Evolutionary conservation across 2,113 vertebrate genomes (phyloP), one percentile per base, ranked within the genome.

Genomic region (Toxostoma redivivum): DNA sequence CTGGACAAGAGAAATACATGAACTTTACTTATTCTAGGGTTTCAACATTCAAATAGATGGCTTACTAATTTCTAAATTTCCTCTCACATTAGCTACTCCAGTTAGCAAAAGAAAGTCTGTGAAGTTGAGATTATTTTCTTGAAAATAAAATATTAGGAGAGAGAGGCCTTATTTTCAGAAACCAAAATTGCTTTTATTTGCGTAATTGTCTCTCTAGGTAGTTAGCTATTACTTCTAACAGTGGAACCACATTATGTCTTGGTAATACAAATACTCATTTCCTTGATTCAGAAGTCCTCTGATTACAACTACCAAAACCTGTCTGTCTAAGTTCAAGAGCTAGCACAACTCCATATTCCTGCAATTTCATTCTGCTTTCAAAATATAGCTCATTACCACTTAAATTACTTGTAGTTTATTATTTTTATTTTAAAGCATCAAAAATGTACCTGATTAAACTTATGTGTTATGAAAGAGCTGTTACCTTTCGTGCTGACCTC

Each of bases 241-340:
- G 54, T 92, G 53, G 47, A 48, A 81, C 4, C 20, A 73, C 38
- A 96, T 88, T 96, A 60, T 86, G 15, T 57, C 42, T 94, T 74
- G 65, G 37, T 81, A 96, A 97, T 86, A 72, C 15, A 96, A 91
- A 95, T 92, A 79, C 42, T 78, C 7, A 72, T 96, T 97, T 95
- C 88, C 84, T 90, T 72, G 6, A 81, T 95, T 95, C 86, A 90
- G 90, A 96, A 81, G 25, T 30, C 22, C 9, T 58, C 64, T 97
- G 89, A 97, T 86, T 97, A 42, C 45, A 94, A n/a, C 58, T 79
- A 56, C 11, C 13, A 88, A 70, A 90, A 45, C 42, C 15, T 62
- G 15, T 51, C 57, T 92, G 12, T 62, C 9, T 25, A 88, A 79
- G 15, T 82, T 95, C 35, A 91, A 51, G 70, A 92, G 25, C 22